These are phyloP conservation scores for Drosophila peninsularis DNA, from an alignment of 2,888 invertebrate species.

Conservation along the genomic window DNA sequence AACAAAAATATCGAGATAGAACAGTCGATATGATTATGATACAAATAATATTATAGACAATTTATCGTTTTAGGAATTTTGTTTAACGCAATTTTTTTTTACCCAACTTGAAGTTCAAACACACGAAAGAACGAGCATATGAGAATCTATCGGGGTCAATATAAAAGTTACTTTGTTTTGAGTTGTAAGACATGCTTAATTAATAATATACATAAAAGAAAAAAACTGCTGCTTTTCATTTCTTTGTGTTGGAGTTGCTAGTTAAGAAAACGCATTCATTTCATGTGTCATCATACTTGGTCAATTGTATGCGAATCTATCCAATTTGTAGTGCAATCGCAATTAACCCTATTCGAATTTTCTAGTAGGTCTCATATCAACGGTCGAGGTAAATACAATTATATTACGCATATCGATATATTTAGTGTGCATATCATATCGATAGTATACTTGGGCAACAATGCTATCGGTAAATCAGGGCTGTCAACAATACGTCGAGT, in stretches of 20 bases:
- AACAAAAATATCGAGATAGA: background rate
- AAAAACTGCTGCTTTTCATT: background rate
- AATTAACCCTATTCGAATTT: background rate
- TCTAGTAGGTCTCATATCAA: background rate
- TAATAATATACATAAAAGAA: background rate
- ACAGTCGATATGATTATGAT: too few species aligned
- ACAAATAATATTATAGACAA: background rate
- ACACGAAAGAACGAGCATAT: background rate
- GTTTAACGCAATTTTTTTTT: slow-evolving; percentile 1
- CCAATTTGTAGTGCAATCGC: background rate
- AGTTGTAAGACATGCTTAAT: background rate
- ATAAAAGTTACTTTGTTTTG: background rate
- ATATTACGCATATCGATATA: background rate
- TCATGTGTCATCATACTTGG: background rate
- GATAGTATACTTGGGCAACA: background rate
- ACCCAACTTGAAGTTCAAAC: background rate
- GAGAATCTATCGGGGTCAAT: background rate
- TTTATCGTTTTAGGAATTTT: slow-evolving; percentile 2
- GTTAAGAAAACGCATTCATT: too few species aligned
- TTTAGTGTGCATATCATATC: background rate
- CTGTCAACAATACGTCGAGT: background rate
- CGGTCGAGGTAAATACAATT: background rate
- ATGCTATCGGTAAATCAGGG: background rate
- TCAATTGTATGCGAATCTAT: background rate
- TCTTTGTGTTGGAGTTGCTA: background rate